Percentiles rank a stretch among this genome's conserved stretches.
phyloP scores from a whole-genome alignment of 2,797 vertebrate genomes.

The Yasuhikotakia modesta region DNA sequence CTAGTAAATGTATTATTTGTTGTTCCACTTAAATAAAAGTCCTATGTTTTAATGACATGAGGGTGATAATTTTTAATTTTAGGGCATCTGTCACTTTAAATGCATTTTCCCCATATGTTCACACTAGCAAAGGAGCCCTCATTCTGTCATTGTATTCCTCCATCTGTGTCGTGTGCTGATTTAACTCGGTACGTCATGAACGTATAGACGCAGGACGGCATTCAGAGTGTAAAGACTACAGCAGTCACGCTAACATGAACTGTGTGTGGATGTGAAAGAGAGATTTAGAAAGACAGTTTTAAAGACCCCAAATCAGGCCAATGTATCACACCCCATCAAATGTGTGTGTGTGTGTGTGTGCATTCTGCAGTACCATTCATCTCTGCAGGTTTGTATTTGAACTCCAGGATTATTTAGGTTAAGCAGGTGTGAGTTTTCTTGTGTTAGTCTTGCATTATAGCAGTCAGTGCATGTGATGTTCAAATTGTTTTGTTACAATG shows the following conservation, averaged over 20 bases:
- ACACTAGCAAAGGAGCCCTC: not conserved
- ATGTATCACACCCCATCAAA: conserved; percentile 14
- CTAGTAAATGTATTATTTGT: too few relatives aligned
- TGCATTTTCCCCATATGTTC: not conserved
- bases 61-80: not conserved
- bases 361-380: not conserved
- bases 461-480: conserved; percentile 5
- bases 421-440: too few relatives aligned
- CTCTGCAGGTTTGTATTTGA: conserved; percentile 13
- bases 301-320: conserved; percentile 24
- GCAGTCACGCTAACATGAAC: conserved; percentile 8
- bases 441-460: not conserved
- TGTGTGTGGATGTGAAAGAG: conserved; percentile 1
- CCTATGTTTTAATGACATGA: not conserved
- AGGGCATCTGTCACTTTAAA: not conserved
- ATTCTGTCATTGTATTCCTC: conserved; percentile 4
- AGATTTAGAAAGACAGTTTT: not conserved
- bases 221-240: not conserved
- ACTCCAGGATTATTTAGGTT: not conserved
- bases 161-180: not conserved
- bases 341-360: not conserved
- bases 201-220: not conserved
- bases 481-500: conserved; percentile 12
- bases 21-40: not conserved
- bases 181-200: not conserved